phyloP scores from a whole-genome alignment of 30 jellyfish, hydroid and myxozoan species.

The Hydra vulgaris region DNA sequence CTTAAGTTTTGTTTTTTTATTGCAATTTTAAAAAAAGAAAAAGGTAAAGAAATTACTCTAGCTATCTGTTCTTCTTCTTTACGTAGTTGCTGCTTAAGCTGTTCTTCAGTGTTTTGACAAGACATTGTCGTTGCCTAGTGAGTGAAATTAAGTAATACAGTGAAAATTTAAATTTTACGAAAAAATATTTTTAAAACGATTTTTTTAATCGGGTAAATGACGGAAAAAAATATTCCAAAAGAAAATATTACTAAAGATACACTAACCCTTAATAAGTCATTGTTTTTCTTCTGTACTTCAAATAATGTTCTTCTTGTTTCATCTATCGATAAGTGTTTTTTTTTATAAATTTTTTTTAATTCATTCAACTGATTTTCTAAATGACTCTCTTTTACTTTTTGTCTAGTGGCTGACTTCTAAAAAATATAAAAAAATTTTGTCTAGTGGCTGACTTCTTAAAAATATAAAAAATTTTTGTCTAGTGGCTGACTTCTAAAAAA shows the following conservation, averaged over 20 bases:
- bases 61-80: neutral
- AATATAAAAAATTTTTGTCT: too few species aligned
- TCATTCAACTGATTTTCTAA: neutral
- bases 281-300: neutral
- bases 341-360: too few species aligned
- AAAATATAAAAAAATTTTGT: too few species aligned
- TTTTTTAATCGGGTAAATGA: neutral
- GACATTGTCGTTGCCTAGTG: neutral
- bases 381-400: neutral
- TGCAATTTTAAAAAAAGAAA: neutral
- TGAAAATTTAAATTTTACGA: neutral
- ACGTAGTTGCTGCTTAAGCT: neutral
- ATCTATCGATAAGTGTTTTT: neutral
- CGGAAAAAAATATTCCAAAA: neutral
- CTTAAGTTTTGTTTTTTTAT: too few species aligned
- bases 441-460: too few species aligned
- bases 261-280: neutral
- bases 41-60: neutral
- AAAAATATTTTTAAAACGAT: neutral
- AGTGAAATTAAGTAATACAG: neutral
- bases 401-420: neutral
- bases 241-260: neutral
- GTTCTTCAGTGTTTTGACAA: neutral
- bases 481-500: neutral
- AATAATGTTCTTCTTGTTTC: neutral